A percentile compares a stretch with the other conserved stretches of the same genome.
phyloP scores from a whole-genome alignment of 1,140 invertebrate species.

The Cherax destructor region DNA sequence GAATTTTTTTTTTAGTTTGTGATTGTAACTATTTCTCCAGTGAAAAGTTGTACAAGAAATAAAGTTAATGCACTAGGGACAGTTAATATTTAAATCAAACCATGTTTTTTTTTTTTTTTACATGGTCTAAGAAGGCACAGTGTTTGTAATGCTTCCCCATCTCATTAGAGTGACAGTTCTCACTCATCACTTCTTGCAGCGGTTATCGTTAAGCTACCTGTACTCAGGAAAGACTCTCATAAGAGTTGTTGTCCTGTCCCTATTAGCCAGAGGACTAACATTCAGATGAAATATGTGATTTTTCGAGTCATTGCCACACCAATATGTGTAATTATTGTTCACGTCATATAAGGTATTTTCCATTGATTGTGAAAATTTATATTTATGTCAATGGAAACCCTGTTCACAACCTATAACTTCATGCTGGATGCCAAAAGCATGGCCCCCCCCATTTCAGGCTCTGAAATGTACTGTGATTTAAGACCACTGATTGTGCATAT shows the following conservation, averaged over 20 bases:
- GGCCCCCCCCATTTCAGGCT: conserved; percentile 64
- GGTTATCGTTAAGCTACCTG: conserved; percentile 60
- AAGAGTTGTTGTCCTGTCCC: conserved; percentile 65
- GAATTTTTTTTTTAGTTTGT: conserved; percentile 1
- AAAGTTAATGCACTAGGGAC: conserved; percentile 19
- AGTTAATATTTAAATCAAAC: conserved; percentile 10
- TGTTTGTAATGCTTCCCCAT: conserved; percentile 58
- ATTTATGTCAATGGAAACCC: conserved; percentile 58
- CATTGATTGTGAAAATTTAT: conserved; percentile 54
- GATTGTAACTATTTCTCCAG: not conserved
- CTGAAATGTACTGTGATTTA: conserved; percentile 68
- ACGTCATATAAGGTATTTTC: conserved; percentile 60
- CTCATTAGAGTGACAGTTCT: conserved; percentile 35
- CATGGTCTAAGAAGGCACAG: conserved; percentile 35
- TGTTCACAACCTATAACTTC: conserved; percentile 54
- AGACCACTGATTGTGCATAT: conserved; percentile 64
- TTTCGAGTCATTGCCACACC: conserved; percentile 62
- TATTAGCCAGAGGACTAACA: conserved; percentile 67
- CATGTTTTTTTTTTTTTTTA: conserved; percentile 38
- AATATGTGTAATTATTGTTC: conserved; percentile 63
- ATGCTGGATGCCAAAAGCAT: conserved; percentile 66
- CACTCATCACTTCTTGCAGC: conserved; percentile 40
- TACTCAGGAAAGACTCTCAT: conserved; percentile 63
- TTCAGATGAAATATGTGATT: conserved; percentile 66
- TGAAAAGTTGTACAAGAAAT: conserved; percentile 6